These are phyloP conservation scores for Hypotaenidia philippensis DNA, from an alignment of 2,797 vertebrate species.

Conservation along the genomic window DNA sequence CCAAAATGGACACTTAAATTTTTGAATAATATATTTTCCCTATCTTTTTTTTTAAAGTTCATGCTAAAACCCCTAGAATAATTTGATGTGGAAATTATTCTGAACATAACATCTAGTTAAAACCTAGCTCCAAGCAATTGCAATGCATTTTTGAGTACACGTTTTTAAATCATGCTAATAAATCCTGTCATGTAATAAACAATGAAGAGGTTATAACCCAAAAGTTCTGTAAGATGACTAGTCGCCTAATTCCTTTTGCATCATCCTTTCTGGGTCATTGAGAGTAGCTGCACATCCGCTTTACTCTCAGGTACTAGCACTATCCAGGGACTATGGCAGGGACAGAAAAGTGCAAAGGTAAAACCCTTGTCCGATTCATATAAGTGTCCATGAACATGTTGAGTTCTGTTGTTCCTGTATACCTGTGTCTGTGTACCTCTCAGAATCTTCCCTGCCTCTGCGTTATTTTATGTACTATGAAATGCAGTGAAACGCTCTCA, in stretches of 20 bases:
- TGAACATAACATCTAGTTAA: neutral
- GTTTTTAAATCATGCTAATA: neutral
- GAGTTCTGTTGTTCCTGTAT: neutral
- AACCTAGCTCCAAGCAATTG: neutral
- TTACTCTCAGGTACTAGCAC: neutral
- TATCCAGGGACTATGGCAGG: neutral
- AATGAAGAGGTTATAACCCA: rapidly evolving
- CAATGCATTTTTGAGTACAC: neutral
- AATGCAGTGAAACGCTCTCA: neutral
- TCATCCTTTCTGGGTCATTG: neutral
- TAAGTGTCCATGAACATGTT: neutral
- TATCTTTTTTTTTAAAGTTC: neutral
- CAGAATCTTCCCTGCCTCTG: neutral
- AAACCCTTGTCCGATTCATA: neutral
- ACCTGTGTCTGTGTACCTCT: neutral
- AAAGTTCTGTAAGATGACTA: neutral
- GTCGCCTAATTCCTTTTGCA: neutral
- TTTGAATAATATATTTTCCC: neutral
- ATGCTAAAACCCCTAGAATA: neutral
- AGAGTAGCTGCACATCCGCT: neutral
- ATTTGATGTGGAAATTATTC: neutral
- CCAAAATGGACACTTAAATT: neutral
- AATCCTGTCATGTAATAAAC: neutral
- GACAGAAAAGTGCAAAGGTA: neutral
- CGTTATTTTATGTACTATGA: neutral